Percentiles rank a stretch among this genome's conserved stretches.
Conservation (phyloP, 2,113 vertebrate species). For the Lota lota region DNA sequence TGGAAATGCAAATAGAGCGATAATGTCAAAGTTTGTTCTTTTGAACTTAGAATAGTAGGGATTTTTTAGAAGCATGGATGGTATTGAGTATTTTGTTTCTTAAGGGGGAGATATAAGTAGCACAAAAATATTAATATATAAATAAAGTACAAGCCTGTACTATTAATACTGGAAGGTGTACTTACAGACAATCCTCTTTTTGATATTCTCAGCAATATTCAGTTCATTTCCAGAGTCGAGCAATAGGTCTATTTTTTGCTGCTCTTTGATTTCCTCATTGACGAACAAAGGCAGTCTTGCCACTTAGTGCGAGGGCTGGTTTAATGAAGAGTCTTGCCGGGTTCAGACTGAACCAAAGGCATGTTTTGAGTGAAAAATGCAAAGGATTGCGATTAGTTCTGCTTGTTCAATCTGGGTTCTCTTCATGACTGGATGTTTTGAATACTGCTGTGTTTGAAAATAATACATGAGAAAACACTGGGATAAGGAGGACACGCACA, state of each 20-base stretch:
- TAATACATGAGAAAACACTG: slow-evolving; percentile 43
- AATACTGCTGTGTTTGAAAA: slow-evolving; percentile 49
- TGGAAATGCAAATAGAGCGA: too few species aligned
- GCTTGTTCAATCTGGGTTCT: slow-evolving; percentile 57
- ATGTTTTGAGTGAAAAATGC: neutral
- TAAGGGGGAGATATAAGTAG: neutral
- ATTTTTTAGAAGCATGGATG: too few species aligned
- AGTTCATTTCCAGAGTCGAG: slow-evolving; percentile 17
- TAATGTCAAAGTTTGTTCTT: too few species aligned
- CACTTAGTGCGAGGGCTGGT: slow-evolving; percentile 8
- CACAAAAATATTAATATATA: too few species aligned
- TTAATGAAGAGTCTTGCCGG: slow-evolving; percentile 47
- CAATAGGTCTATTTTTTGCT: slow-evolving; percentile 10
- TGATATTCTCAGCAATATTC: slow-evolving; percentile 21
- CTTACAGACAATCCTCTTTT: neutral
- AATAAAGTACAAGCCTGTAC: too few species aligned
- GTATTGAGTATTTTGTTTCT: too few species aligned
- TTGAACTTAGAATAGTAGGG: too few species aligned
- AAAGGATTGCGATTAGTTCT: slow-evolving; percentile 53
- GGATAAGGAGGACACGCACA: too few species aligned
- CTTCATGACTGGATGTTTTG: slow-evolving; percentile 42
- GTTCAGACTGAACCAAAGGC: slow-evolving; percentile 40
- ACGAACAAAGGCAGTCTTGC: slow-evolving; percentile 19
- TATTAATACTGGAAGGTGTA: neutral
- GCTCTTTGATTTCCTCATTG: slow-evolving; percentile 23